Conservation (phyloP, 2,888 invertebrate genomes). For the Anagyrus pseudococci region DNA sequence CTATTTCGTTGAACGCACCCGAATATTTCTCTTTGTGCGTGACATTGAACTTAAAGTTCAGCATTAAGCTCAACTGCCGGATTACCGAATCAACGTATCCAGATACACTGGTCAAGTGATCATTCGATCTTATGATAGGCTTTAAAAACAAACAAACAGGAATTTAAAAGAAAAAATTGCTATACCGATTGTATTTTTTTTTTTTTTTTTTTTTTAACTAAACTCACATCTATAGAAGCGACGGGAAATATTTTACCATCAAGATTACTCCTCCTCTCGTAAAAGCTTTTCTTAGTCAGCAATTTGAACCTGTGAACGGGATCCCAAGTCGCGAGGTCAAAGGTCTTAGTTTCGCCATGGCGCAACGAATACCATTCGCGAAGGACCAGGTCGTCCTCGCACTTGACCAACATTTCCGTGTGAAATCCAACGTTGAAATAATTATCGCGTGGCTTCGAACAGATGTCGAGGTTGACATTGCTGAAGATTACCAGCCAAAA, state of each 20-base stretch:
- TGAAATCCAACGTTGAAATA: slow-evolving; percentile 42
- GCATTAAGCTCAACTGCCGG: slow-evolving; percentile 22
- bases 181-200: too few relatives aligned
- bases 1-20: neutral
- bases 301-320: neutral
- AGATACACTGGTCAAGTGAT: too few relatives aligned
- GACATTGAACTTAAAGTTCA: neutral
- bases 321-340: slow-evolving; percentile 20
- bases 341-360: neutral
- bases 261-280: slow-evolving; percentile 42
- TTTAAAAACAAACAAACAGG: slow-evolving; percentile 31
- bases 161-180: neutral
- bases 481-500: slow-evolving; percentile 50
- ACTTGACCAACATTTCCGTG: slow-evolving; percentile 45
- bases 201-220: too few relatives aligned
- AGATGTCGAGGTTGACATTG: slow-evolving; percentile 16
- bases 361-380: slow-evolving; percentile 44
- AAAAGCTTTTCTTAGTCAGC: slow-evolving; percentile 27
- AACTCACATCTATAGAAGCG: slow-evolving; percentile 43
- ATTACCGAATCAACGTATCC: slow-evolving; percentile 43
- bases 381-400: slow-evolving; percentile 35
- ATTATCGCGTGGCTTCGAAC: slow-evolving; percentile 37
- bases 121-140: slow-evolving; percentile 19
- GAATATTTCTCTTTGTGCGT: neutral
- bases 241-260: slow-evolving; percentile 39